phyloP scores from a whole-genome alignment of 2,113 vertebrate genomes.

The Melospiza melodia region DNA sequence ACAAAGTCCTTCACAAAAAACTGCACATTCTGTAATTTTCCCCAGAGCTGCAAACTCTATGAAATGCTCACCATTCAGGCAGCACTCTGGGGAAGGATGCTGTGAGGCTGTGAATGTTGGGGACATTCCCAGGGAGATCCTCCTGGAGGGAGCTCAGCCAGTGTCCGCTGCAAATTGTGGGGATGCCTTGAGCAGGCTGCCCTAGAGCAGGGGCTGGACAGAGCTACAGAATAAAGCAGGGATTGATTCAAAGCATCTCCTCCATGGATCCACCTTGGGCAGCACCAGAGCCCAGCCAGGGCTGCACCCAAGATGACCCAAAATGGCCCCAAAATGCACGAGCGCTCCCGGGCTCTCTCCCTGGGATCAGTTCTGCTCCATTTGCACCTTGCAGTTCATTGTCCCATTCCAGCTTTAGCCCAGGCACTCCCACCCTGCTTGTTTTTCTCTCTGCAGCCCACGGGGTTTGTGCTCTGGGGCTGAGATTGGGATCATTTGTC shows the following conservation, averaged over 20 bases:
- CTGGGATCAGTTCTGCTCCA: neutral
- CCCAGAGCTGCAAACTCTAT: slow-evolving; percentile 50
- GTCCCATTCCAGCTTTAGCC: neutral
- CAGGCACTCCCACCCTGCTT: neutral
- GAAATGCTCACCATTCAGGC: slow-evolving; percentile 60
- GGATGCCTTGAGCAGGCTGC: neutral
- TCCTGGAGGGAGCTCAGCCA: neutral
- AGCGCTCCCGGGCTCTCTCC: too few relatives aligned
- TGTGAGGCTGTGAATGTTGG: neutral
- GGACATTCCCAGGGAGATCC: slow-evolving; percentile 3
- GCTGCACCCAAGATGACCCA: too few relatives aligned
- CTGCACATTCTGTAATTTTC: slow-evolving; percentile 54
- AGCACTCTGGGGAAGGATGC: neutral
- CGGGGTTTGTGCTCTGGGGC: neutral
- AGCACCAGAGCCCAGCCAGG: too few relatives aligned
- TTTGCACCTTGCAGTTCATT: neutral
- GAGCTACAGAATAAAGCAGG: neutral
- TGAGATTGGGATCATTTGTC: neutral
- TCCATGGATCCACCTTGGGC: neutral
- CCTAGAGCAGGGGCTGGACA: neutral
- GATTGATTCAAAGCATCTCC: neutral
- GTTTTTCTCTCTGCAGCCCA: neutral
- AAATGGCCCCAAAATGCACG: too few relatives aligned
- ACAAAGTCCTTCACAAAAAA: neutral
- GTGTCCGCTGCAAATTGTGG: neutral